Evolutionary conservation across 2,888 invertebrate species (phyloP).

Genomic region (Anorthoa munda): DNA sequence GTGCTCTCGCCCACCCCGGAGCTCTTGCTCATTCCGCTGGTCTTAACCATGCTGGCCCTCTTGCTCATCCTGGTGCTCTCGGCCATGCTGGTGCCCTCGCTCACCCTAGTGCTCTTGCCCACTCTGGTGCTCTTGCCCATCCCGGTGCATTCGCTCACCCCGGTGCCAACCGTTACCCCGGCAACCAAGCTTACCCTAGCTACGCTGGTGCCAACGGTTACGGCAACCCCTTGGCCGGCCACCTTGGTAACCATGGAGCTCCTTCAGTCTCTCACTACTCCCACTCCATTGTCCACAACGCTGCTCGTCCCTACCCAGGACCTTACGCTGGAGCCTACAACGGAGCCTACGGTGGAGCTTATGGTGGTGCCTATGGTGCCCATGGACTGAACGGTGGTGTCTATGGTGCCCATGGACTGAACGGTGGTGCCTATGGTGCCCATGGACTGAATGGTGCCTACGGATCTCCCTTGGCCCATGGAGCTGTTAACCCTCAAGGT

Average conservation of each 20-base stretch:
- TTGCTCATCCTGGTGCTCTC: conserved; percentile 10
- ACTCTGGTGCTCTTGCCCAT: conserved; percentile 15
- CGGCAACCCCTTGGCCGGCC: conserved; percentile 50
- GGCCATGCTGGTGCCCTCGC: conserved; percentile 23
- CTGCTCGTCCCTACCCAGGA: conserved; percentile 61
- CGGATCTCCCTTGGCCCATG: conserved; percentile 52
- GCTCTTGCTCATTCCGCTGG: conserved; percentile 14
- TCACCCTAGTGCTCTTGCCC: conserved; percentile 12
- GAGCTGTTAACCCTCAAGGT: conserved; percentile 53
- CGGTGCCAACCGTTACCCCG: conserved; percentile 23
- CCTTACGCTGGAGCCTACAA: conserved; percentile 59
- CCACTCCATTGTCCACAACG: conserved; percentile 65
- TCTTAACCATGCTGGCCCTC: conserved; percentile 23
- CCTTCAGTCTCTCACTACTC: conserved; percentile 66
- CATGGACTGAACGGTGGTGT: conserved; percentile 44
- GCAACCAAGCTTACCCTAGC: conserved; percentile 34
- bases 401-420: conserved; percentile 50
- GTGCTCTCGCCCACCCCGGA: conserved; percentile 16
- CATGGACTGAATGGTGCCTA: conserved; percentile 49
- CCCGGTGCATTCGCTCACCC: conserved; percentile 23
- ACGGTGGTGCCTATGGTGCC: conserved; percentile 15
- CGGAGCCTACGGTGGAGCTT: conserved; percentile 53
- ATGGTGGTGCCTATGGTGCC: conserved; percentile 45
- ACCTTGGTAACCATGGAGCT: conserved; percentile 57
- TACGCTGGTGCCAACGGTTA: conserved; percentile 47